Conservation (phyloP, 2,888 invertebrate species). For the Caenorhabditis zanzibari region DNA sequence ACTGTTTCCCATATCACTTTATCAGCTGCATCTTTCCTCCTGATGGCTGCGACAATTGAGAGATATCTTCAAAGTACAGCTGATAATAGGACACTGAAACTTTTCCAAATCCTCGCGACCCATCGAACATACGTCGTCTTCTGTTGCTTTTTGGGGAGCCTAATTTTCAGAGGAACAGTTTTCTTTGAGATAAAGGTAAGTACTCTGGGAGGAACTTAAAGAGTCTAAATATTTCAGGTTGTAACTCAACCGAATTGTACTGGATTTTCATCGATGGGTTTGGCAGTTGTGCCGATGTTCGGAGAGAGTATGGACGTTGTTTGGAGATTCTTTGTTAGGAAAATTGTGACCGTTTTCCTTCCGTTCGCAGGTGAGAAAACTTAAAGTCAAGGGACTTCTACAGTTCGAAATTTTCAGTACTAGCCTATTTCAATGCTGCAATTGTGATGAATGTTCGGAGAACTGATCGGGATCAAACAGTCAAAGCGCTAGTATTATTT, state of each 20-base stretch:
- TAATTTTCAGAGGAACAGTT: slow-evolving; percentile 78
- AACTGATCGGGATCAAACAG: slow-evolving; percentile 77
- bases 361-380: slow-evolving; percentile 75
- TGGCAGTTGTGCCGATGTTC: slow-evolving; percentile 70
- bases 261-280: slow-evolving; percentile 76
- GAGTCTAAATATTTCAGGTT: slow-evolving; percentile 61
- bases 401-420: slow-evolving; percentile 72
- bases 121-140: slow-evolving; percentile 75
- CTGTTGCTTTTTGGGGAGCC: slow-evolving; percentile 74
- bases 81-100: slow-evolving; percentile 63
- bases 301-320: slow-evolving; percentile 72
- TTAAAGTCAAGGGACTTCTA: neutral
- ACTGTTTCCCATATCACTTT: slow-evolving; percentile 81
- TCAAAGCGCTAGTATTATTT: slow-evolving; percentile 80
- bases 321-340: slow-evolving; percentile 80
- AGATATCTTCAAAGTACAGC: slow-evolving; percentile 81
- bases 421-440: slow-evolving; percentile 80
- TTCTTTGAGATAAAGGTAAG: slow-evolving; percentile 77
- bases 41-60: slow-evolving; percentile 81
- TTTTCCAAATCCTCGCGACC: slow-evolving; percentile 74
- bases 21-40: slow-evolving; percentile 78
- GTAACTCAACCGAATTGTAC: slow-evolving; percentile 69
- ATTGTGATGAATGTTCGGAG: slow-evolving; percentile 79
- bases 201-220: neutral
- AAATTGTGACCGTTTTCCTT: slow-evolving; percentile 79